Evolutionary conservation across 2,113 vertebrate species (phyloP).

Genomic region (Ranitomeya variabilis): DNA sequence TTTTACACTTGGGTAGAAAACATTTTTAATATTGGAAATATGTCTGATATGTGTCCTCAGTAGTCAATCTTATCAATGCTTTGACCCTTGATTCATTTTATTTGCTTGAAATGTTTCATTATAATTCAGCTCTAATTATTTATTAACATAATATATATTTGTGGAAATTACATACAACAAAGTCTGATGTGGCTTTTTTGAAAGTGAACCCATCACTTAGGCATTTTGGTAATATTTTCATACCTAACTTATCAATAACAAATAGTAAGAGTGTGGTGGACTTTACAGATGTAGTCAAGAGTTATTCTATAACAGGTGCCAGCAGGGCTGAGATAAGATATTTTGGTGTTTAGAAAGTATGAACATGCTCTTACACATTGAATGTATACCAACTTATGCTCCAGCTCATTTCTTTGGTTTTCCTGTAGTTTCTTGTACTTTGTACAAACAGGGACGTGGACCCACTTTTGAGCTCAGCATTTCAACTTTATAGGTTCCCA

Average conservation of each 20-base stretch:
- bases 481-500: too few species aligned
- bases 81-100: slow-evolving; percentile 25
- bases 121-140: neutral
- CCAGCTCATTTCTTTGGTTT: too few species aligned
- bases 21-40: slow-evolving; percentile 1
- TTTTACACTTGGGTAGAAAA: slow-evolving; percentile 14
- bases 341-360: neutral
- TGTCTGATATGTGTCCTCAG: slow-evolving; percentile 23
- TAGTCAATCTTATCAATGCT: slow-evolving; percentile 3
- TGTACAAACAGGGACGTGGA: too few species aligned
- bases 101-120: slow-evolving; percentile 8
- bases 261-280: neutral
- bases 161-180: too few species aligned
- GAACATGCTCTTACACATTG: too few species aligned
- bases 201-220: neutral
- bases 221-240: neutral
- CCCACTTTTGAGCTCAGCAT: too few species aligned
- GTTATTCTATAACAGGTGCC: neutral
- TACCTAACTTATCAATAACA: neutral
- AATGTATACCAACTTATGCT: too few species aligned
- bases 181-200: neutral
- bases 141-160: neutral
- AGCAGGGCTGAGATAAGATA: neutral
- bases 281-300: neutral
- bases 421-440: too few species aligned